phyloP scores from a whole-genome alignment of 2,113 vertebrate species.

The Chionodraco myersi region DNA sequence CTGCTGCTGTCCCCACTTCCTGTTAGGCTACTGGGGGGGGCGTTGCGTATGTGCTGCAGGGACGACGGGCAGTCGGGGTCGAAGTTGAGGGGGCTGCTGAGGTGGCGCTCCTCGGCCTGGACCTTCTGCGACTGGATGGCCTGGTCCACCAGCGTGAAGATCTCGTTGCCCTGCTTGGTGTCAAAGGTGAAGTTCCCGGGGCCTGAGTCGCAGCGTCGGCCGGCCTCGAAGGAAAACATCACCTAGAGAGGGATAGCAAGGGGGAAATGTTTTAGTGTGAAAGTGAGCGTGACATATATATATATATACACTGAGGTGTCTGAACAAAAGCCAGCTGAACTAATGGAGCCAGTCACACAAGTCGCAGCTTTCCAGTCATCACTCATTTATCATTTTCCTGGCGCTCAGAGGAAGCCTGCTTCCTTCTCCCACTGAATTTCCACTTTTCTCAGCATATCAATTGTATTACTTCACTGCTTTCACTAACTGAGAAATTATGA shows the following conservation, averaged over 20 bases:
- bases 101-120: slow-evolving; percentile 83
- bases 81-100: slow-evolving; percentile 73
- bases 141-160: slow-evolving; percentile 92
- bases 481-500: not conserved
- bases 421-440: slow-evolving; percentile 36
- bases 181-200: slow-evolving; percentile 98
- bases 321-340: slow-evolving; percentile 14
- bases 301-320: not conserved
- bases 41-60: slow-evolving; percentile 77
- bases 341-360: slow-evolving; percentile 24
- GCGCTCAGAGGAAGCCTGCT: not conserved
- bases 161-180: slow-evolving; percentile 95
- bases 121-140: slow-evolving; percentile 93
- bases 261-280: not conserved
- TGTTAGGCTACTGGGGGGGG: slow-evolving; percentile 24
- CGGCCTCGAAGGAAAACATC: slow-evolving; percentile 98
- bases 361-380: slow-evolving; percentile 17
- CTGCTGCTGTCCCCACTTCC: slow-evolving; percentile 67
- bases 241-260: slow-evolving; percentile 81
- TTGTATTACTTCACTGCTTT: not conserved
- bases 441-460: slow-evolving; percentile 14
- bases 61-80: slow-evolving; percentile 74
- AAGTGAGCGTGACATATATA: slow-evolving; percentile 3
- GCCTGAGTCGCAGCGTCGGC: slow-evolving; percentile 93
- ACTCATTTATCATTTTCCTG: slow-evolving; percentile 33